These are phyloP conservation scores for Drosophila vallismaia DNA, from an alignment of 2,888 invertebrate species.

Conservation along the genomic window DNA sequence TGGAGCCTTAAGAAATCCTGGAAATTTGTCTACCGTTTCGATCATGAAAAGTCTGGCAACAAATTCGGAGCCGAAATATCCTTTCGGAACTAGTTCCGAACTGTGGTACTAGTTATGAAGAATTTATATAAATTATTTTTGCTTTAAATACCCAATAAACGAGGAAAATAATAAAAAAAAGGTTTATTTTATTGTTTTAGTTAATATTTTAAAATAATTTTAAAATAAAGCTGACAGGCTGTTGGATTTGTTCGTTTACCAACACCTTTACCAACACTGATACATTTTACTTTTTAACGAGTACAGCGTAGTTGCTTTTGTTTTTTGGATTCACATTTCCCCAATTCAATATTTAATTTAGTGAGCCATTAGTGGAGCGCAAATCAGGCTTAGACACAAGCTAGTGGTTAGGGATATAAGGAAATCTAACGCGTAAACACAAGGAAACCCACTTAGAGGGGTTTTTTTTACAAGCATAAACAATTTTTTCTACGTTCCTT, in stretches of 20 bases:
- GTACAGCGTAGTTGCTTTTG: constrained; percentile 39
- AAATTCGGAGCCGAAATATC: too few species aligned
- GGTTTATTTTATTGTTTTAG: too few species aligned
- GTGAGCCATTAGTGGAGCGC: constrained; percentile 34
- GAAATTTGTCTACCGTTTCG: too few species aligned
- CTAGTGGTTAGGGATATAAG: constrained; percentile 3
- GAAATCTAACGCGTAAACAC: neutral
- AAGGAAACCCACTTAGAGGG: constrained; percentile 1
- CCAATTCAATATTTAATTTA: constrained; percentile 68
- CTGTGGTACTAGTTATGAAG: too few species aligned
- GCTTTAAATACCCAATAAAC: too few species aligned
- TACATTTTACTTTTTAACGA: neutral
- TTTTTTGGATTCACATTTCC: constrained; percentile 66
- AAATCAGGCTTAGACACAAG: constrained; percentile 38
- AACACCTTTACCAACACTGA: neutral
- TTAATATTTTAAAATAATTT: too few species aligned
- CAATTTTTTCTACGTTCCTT: constrained; percentile 26
- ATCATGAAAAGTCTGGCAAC: too few species aligned
- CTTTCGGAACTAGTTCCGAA: too few species aligned
- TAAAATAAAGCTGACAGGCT: too few species aligned
- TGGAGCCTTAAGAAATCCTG: too few species aligned
- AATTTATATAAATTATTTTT: too few species aligned
- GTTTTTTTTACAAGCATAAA: constrained; percentile 17
- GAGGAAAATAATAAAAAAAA: too few species aligned
- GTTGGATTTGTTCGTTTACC: neutral